Conservation (phyloP, 2,113 vertebrate species). For the Scolopax mira region DNA sequence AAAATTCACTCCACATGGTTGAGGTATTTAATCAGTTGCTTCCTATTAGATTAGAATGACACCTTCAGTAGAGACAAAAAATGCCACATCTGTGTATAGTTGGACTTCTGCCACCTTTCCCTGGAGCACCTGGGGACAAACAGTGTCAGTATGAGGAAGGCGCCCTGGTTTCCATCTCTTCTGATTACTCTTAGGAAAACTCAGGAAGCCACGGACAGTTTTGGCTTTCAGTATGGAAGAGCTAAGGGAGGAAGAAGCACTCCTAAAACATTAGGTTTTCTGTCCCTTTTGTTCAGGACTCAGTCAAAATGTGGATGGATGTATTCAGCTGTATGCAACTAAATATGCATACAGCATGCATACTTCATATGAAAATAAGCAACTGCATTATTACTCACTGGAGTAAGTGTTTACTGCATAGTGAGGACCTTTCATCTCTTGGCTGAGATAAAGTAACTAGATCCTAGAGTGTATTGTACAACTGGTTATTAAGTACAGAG, state of each 20-base stretch:
- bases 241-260: not conserved
- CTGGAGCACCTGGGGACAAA: not conserved
- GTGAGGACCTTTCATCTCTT: not conserved
- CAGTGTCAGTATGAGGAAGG: not conserved
- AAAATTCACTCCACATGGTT: not conserved
- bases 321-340: too few species aligned
- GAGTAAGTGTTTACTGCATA: not conserved
- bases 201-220: not conserved
- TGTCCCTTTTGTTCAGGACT: not conserved
- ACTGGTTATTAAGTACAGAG: not conserved
- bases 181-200: not conserved
- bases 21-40: conserved; percentile 23
- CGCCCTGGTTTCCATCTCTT: not conserved
- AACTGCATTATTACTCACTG: too few species aligned
- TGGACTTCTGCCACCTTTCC: conserved; percentile 1
- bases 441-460: not conserved
- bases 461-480: not conserved
- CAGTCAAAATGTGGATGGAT: not conserved
- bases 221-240: not conserved
- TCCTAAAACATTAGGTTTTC: not conserved
- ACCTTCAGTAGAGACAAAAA: not conserved
- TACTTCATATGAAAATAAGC: too few species aligned
- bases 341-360: too few species aligned
- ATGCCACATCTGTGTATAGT: not conserved
- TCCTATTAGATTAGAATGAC: not conserved